These are phyloP conservation scores for Melanerpes aurifrons DNA, from an alignment of 2,113 vertebrate genomes.

Conservation along the genomic window DNA sequence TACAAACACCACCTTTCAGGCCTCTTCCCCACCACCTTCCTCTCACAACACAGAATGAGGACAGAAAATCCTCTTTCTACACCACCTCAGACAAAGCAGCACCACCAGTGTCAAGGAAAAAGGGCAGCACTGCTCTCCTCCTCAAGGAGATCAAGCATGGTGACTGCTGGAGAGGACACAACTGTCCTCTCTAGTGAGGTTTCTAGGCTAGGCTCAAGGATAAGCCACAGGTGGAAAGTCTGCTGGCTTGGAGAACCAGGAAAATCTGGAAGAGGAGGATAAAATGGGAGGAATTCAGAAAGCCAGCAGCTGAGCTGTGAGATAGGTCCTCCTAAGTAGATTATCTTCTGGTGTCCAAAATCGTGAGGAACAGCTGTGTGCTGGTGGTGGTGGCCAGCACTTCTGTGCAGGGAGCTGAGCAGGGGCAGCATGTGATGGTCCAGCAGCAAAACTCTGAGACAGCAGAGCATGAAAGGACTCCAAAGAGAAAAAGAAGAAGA, in stretches of 20 bases:
- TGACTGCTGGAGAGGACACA: accelerated
- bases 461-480: not conserved
- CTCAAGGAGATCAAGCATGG: not conserved
- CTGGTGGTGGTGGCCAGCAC: not conserved
- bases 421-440: accelerated
- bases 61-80: not conserved
- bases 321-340: not conserved
- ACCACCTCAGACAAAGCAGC: not conserved
- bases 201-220: not conserved
- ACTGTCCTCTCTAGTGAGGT: accelerated
- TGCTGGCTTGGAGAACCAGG: not conserved
- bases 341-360: not conserved
- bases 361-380: accelerated
- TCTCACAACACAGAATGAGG: not conserved
- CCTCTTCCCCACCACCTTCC: not conserved
- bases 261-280: not conserved
- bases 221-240: not conserved
- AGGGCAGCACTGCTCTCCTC: not conserved
- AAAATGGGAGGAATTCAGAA: not conserved
- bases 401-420: not conserved
- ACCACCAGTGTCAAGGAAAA: not conserved
- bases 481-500: not conserved
- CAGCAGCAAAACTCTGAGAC: accelerated
- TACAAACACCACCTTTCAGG: not conserved
- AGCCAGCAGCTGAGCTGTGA: not conserved